phyloP scores from a whole-genome alignment of 1,140 invertebrate genomes.

The Hyles vespertilio region DNA sequence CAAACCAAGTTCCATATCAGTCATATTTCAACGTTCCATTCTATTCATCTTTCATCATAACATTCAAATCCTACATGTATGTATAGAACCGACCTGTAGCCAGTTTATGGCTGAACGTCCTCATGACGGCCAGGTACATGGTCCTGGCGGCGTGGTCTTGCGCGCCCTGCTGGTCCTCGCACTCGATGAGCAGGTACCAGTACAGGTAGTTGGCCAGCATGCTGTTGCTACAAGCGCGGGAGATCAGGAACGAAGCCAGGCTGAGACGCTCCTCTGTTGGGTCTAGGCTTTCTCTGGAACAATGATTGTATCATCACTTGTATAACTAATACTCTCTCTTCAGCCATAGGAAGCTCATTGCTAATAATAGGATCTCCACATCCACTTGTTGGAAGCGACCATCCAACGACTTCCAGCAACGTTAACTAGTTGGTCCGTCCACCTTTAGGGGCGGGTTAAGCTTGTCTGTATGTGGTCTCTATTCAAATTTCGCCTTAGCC shows the following conservation, averaged over 20 bases:
- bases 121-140: slow-evolving; percentile 94
- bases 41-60: no score
- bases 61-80: no score
- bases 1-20: no score
- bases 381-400: no score
- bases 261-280: slow-evolving; percentile 81
- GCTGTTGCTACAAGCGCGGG: slow-evolving; percentile 91
- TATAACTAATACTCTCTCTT: not conserved
- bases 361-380: no score
- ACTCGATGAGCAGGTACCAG: slow-evolving; percentile 97
- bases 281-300: slow-evolving; percentile 14
- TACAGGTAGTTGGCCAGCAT: slow-evolving; percentile 97
- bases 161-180: slow-evolving; percentile 84
- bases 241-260: slow-evolving; percentile 94
- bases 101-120: slow-evolving; percentile 86
- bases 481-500: no score
- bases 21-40: no score
- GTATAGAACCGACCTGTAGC: slow-evolving; percentile 70
- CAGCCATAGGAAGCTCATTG: not conserved
- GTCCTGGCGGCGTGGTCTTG: slow-evolving; percentile 85
- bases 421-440: no score
- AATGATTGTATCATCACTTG: not conserved
- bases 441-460: no score
- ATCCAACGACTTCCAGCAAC: no score
- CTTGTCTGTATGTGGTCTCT: no score